A percentile compares a stretch with the other conserved stretches of the same genome.
Conservation (phyloP, 2,888 invertebrate species). For the Neoascia interrupta region DNA sequence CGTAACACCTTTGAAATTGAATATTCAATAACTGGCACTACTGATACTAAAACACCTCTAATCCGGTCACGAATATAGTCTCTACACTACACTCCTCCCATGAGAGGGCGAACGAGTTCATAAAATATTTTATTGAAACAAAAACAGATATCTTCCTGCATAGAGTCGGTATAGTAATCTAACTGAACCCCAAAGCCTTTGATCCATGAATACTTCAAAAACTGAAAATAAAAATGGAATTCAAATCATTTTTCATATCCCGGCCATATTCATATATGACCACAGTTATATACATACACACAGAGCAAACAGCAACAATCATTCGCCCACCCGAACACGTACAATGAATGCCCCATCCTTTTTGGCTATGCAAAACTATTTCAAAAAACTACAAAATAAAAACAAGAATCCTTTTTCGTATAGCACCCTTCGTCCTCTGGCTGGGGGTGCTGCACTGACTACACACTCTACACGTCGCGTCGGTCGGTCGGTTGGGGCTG, state of each 20-base stretch:
- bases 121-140: conserved; percentile 63
- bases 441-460: too few relatives aligned
- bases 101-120: conserved; percentile 14
- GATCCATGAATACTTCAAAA: conserved; percentile 64
- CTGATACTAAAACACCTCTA: conserved; percentile 23
- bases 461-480: neutral
- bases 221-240: conserved; percentile 61
- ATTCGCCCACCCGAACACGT: neutral
- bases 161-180: conserved; percentile 29
- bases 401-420: conserved; percentile 50
- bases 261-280: conserved; percentile 50
- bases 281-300: conserved; percentile 11
- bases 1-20: conserved; percentile 51
- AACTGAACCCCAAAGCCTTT: conserved; percentile 51
- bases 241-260: conserved; percentile 57
- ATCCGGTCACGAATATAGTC: conserved; percentile 40
- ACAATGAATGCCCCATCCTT: neutral
- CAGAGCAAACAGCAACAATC: neutral
- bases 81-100: neutral
- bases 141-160: conserved; percentile 19
- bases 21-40: conserved; percentile 49
- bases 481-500: neutral
- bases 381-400: conserved; percentile 57
- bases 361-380: conserved; percentile 60
- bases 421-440: conserved; percentile 25